Conservation (phyloP, 2,113 vertebrate species). For the Sprattus sprattus region DNA sequence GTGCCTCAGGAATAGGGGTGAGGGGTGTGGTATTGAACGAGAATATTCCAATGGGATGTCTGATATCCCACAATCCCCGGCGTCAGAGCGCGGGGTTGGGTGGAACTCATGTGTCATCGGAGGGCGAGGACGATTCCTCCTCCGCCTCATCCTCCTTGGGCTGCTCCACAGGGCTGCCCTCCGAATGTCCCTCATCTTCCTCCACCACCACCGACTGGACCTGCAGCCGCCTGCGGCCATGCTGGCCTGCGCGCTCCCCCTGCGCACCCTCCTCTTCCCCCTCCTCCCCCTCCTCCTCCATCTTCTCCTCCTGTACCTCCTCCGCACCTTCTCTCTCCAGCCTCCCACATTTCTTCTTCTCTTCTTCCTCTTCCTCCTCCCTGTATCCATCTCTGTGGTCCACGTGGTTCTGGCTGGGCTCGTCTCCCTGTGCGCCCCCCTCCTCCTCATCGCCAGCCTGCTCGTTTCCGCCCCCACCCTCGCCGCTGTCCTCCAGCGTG, state of each 20-base stretch:
- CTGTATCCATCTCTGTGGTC: conserved; percentile 45
- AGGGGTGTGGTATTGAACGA: conserved; percentile 2
- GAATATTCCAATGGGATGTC: conserved; percentile 28
- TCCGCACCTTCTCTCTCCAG: conserved; percentile 27
- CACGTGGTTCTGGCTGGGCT: conserved; percentile 62
- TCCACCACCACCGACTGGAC: conserved; percentile 60
- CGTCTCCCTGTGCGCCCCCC: conserved; percentile 40
- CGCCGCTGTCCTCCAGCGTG: conserved; percentile 65
- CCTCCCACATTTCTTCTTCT: conserved; percentile 38
- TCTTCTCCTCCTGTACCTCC: conserved; percentile 25
- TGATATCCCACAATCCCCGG: conserved; percentile 18
- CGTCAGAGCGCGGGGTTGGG: conserved; percentile 30
- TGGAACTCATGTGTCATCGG: conserved; percentile 74
- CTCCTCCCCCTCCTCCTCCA: conserved; percentile 57
- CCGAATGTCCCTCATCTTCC: conserved; percentile 67
- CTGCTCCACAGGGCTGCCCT: conserved; percentile 75
- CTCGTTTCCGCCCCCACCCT: conserved; percentile 44
- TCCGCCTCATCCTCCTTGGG: conserved; percentile 62
- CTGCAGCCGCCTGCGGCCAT: conserved; percentile 35
- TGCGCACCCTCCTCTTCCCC: conserved; percentile 67
- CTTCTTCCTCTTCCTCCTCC: conserved; percentile 55
- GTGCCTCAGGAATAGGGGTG: conserved; percentile 44
- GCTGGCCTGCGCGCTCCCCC: neutral
- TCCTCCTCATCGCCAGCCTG: conserved; percentile 45
- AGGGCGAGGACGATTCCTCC: conserved; percentile 72